These are phyloP conservation scores for Valencia hispanica DNA, from an alignment of 2,797 vertebrate species.

Conservation along the genomic window DNA sequence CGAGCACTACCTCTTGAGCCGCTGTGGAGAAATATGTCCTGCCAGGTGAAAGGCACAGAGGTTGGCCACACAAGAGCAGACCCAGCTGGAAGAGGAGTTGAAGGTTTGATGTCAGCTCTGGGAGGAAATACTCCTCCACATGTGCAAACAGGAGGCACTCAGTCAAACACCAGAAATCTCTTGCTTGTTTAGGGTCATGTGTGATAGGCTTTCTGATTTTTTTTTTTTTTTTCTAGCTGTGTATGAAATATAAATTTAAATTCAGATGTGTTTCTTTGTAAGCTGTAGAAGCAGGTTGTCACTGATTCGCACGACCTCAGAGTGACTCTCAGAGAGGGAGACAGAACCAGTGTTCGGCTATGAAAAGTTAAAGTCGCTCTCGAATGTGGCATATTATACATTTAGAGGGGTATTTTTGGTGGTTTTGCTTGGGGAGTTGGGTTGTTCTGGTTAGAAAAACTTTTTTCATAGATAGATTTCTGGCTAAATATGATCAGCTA, in stretches of 20 bases:
- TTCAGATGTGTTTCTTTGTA: background rate
- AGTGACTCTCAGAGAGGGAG: constrained; percentile 37
- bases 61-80: constrained; percentile 71
- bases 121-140: constrained; percentile 55
- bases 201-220: background rate
- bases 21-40: constrained; percentile 74
- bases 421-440: background rate
- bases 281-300: constrained; percentile 31
- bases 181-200: constrained; percentile 21
- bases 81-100: constrained; percentile 65
- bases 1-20: constrained; percentile 76
- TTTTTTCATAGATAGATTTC: background rate
- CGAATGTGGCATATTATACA: constrained; percentile 14
- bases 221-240: background rate
- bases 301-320: constrained; percentile 61
- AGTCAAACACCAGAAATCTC: constrained; percentile 11
- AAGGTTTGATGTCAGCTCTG: constrained; percentile 55
- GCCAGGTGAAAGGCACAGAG: constrained; percentile 72
- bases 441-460: background rate
- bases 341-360: constrained; percentile 29
- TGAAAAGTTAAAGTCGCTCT: constrained; percentile 41
- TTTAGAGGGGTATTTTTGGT: background rate
- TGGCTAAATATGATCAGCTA: background rate
- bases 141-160: constrained; percentile 31
- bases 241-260: constrained; percentile 4